Percentiles rank a stretch among this genome's conserved stretches.
Conservation (phyloP, 2,113 vertebrate genomes). For the Nannospalax galili region DNA sequence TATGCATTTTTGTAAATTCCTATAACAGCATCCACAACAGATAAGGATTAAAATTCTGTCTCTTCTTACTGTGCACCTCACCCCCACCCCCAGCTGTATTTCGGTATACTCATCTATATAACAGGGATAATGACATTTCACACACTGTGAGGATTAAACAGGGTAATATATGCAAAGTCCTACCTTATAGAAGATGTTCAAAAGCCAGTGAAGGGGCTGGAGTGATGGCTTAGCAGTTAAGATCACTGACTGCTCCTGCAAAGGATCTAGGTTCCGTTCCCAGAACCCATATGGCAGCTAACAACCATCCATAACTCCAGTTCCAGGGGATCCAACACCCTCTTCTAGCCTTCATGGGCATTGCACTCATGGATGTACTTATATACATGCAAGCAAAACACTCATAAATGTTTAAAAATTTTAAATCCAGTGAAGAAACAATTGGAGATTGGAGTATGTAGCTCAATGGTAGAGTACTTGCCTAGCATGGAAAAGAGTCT, state of each 20-base stretch:
- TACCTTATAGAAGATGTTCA: neutral
- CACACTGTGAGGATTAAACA: neutral
- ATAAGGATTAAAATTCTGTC: neutral
- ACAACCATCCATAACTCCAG: too few relatives aligned
- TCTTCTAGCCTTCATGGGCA: too few relatives aligned
- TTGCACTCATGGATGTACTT: too few relatives aligned
- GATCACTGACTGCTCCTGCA: too few relatives aligned
- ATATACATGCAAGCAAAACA: too few relatives aligned
- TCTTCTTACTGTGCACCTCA: neutral
- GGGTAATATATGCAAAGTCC: neutral
- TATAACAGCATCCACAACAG: neutral
- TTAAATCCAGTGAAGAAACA: neutral
- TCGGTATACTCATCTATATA: neutral
- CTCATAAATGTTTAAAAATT: too few relatives aligned
- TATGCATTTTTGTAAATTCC: neutral
- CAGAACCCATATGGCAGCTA: too few relatives aligned
- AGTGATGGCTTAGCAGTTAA: too few relatives aligned
- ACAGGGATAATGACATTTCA: neutral
- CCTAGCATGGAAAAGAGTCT: neutral
- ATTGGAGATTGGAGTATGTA: neutral
- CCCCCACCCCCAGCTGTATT: neutral
- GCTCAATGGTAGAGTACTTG: neutral
- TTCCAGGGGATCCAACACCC: too few relatives aligned
- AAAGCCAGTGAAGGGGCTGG: too few relatives aligned
- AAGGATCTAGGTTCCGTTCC: too few relatives aligned